Conservation (phyloP, 2,113 vertebrate species). For the Atlantisia rogersi region DNA sequence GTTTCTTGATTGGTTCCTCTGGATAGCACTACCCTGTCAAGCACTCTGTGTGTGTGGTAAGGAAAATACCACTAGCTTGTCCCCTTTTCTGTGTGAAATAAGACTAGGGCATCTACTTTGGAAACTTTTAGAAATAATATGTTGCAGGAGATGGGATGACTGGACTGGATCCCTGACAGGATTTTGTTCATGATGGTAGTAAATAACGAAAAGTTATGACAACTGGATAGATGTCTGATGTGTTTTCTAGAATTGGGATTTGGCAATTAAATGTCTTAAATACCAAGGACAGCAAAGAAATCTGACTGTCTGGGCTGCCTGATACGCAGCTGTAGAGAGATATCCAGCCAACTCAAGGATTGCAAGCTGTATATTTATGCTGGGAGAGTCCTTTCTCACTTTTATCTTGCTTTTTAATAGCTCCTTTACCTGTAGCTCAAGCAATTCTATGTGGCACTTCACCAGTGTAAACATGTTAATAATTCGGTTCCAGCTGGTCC, state of each 20-base stretch:
- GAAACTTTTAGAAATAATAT: neutral
- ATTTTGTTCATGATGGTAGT: neutral
- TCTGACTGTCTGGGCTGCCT: neutral
- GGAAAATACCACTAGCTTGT: neutral
- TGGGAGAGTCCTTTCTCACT: neutral
- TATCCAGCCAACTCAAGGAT: neutral
- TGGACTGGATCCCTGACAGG: neutral
- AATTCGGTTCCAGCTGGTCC: neutral
- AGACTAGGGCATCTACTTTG: neutral
- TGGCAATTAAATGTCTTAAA: neutral
- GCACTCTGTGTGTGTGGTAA: slow-evolving; percentile 89
- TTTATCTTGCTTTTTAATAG: neutral
- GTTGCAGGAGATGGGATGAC: neutral
- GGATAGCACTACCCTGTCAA: slow-evolving; percentile 86
- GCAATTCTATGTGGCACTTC: neutral
- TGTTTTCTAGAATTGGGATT: neutral
- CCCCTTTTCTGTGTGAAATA: neutral
- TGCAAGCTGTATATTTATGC: neutral
- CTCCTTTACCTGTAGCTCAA: neutral
- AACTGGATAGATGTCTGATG: neutral
- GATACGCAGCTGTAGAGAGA: neutral
- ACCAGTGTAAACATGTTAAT: neutral
- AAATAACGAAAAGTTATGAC: neutral
- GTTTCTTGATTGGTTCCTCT: slow-evolving; percentile 84
- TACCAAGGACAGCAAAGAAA: neutral